Conservation (phyloP, 2,113 vertebrate genomes). For the Gallinago undulata region DNA sequence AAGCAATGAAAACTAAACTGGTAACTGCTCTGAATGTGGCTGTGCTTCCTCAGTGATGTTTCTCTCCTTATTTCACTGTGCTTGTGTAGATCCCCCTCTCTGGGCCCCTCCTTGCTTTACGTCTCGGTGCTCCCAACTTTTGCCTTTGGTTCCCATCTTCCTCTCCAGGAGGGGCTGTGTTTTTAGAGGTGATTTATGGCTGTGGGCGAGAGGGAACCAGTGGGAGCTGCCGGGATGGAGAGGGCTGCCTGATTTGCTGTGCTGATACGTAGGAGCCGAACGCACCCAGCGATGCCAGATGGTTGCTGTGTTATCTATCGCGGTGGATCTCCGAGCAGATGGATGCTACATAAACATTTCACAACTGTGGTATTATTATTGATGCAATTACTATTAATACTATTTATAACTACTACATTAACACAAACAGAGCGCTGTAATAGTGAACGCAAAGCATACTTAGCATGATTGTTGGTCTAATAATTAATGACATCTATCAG, state of each 20-base stretch:
- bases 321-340: not conserved
- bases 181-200: not conserved
- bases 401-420: not conserved
- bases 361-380: not conserved
- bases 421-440: not conserved
- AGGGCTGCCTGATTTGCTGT: not conserved
- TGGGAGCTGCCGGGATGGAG: not conserved
- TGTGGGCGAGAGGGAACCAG: not conserved
- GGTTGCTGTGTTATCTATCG: not conserved
- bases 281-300: not conserved
- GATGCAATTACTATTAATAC: constrained; percentile 28
- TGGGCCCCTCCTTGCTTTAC: not conserved
- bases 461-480: not conserved
- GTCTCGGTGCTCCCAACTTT: not conserved
- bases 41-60: not conserved
- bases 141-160: not conserved
- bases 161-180: not conserved
- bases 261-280: not conserved
- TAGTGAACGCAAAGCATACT: not conserved
- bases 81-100: not conserved
- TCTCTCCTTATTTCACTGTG: not conserved
- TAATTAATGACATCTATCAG: not conserved
- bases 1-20: not conserved
- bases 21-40: not conserved
- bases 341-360: constrained; percentile 8